Percentiles rank a stretch among this genome's conserved stretches.
These are phyloP conservation scores for Mesaphorura yosii DNA, from an alignment of 1,140 invertebrate genomes.

Conservation along the genomic window DNA sequence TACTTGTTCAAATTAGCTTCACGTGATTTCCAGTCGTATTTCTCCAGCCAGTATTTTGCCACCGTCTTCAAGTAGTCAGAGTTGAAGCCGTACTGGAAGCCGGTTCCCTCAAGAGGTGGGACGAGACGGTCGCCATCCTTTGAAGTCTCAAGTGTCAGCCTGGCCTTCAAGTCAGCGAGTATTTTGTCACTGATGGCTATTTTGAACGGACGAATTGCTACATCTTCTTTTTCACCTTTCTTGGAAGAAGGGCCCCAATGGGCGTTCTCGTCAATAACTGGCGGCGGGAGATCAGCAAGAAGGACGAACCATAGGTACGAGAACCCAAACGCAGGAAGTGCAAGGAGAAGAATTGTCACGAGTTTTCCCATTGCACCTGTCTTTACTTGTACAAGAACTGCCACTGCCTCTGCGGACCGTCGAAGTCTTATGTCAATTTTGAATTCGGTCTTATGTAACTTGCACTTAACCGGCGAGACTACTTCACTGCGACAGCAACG, in stretches of 20 bases:
- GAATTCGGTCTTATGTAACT: too few relatives aligned
- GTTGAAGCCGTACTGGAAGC: conserved; percentile 69
- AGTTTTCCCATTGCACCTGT: too few relatives aligned
- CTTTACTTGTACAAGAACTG: too few relatives aligned
- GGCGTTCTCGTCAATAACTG: conserved; percentile 33
- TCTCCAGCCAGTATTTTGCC: conserved; percentile 43
- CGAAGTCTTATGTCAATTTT: too few relatives aligned
- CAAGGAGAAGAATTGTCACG: too few relatives aligned
- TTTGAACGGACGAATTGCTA: conserved; percentile 25
- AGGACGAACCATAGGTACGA: too few relatives aligned
- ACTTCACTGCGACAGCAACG: too few relatives aligned
- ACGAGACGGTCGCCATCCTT: conserved; percentile 35
- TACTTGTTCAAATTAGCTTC: conserved; percentile 40
- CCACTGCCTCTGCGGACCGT: too few relatives aligned
- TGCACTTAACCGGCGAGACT: too few relatives aligned
- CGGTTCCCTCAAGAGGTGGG: conserved; percentile 51
- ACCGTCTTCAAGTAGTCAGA: conserved; percentile 52
- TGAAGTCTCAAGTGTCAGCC: conserved; percentile 43
- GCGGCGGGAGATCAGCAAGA: too few relatives aligned
- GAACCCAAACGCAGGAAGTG: too few relatives aligned
- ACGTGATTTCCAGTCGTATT: conserved; percentile 42
- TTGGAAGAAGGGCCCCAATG: conserved; percentile 40
- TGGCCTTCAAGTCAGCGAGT: conserved; percentile 47
- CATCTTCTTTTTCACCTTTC: conserved; percentile 17
- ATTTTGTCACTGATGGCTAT: conserved; percentile 32